phyloP scores from a whole-genome alignment of 2,113 vertebrate species.

The Thamnophis sirtalis region DNA sequence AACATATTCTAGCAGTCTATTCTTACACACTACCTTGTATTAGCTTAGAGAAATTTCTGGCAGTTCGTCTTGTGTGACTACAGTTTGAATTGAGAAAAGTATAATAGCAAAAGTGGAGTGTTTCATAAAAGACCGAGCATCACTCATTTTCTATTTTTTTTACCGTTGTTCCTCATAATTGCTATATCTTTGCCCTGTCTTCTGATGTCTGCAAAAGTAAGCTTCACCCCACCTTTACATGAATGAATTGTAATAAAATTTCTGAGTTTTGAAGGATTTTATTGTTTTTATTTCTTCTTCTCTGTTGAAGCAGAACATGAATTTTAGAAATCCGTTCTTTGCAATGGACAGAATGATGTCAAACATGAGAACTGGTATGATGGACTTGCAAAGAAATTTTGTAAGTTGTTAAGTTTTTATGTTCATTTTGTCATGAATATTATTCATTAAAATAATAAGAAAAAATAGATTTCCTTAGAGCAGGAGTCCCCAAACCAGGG shows the following conservation, averaged over 20 bases:
- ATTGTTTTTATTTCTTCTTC: constrained; percentile 16
- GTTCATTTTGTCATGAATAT: neutral
- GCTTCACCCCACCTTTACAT: neutral
- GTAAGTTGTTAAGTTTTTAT: constrained; percentile 71
- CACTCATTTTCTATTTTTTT: neutral
- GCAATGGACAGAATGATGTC: constrained; percentile 84
- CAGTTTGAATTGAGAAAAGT: neutral
- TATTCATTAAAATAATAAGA: neutral
- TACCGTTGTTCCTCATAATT: neutral
- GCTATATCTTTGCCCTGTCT: neutral
- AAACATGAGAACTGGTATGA: constrained; percentile 80
- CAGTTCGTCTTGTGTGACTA: neutral
- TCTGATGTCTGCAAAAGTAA: constrained; percentile 19
- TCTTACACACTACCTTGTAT: neutral
- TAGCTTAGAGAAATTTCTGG: neutral
- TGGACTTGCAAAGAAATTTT: constrained; percentile 78
- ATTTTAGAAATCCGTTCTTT: constrained; percentile 75
- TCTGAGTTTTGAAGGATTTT: neutral
- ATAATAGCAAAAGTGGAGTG: neutral
- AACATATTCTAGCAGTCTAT: neutral
- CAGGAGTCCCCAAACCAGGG: neutral
- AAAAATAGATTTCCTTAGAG: neutral
- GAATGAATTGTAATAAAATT: constrained; percentile 18
- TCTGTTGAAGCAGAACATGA: constrained; percentile 64
- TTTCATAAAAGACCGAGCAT: neutral